Evolutionary conservation across 2,888 invertebrate species (phyloP).

Genomic region (Noctua janthe): DNA sequence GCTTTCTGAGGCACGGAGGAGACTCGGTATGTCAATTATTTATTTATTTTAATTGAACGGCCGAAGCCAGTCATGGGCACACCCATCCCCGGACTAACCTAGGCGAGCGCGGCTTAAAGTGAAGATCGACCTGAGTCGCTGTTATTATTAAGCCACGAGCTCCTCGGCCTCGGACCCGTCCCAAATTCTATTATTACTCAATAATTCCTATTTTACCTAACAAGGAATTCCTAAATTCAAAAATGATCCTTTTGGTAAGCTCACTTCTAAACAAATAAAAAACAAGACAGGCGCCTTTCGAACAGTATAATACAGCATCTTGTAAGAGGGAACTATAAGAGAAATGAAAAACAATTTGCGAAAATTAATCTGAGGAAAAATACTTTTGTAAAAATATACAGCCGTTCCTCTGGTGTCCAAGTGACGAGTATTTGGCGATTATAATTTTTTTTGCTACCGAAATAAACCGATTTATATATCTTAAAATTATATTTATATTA

Average conservation of each 20-base stretch:
- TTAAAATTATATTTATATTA: not conserved
- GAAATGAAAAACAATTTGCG: conserved; percentile 66
- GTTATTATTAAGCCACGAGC: no score
- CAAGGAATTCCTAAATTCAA: not conserved
- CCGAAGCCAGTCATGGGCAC: no score
- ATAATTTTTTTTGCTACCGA: not conserved
- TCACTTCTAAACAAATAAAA: not conserved
- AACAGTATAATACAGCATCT: conserved; percentile 47
- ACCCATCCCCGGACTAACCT: no score
- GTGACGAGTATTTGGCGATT: conserved; percentile 1
- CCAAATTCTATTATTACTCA: no score
- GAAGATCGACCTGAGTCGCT: no score
- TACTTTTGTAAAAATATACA: conserved; percentile 62
- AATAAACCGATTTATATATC: not conserved
- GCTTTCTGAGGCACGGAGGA: no score
- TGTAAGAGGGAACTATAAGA: conserved; percentile 52
- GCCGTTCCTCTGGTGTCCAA: conserved; percentile 10
- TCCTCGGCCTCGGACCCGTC: no score
- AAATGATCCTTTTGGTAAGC: not conserved
- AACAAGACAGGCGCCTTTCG: not conserved
- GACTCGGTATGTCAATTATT: no score
- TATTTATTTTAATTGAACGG: no score
- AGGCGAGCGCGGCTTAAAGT: no score
- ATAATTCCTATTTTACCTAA: no score
- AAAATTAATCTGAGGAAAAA: conserved; percentile 64